Evolutionary conservation across 2,113 vertebrate species (phyloP), one percentile per base, ranked within the genome.

Genomic region (human (Homo sapiens)): DNA sequence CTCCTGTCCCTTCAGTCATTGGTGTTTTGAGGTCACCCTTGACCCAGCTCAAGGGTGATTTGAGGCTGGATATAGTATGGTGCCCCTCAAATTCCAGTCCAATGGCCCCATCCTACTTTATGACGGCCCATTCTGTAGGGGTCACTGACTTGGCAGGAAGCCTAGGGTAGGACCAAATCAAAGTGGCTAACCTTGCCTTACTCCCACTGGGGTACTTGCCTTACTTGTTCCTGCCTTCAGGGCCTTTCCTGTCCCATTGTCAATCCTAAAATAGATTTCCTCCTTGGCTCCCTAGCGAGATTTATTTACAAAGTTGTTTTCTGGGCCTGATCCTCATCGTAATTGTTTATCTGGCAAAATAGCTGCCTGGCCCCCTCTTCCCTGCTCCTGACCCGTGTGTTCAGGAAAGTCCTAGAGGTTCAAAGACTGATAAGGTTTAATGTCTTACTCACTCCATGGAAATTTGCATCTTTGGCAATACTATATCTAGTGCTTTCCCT

Each of bases 251-350:
- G 97, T 97, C 73, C 87, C 82, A 97, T 98, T 97, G 97, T 97
- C 93, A 96, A 38, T 93, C 97, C 95, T 93, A 89, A 98, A 97
- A 98, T 97, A 98, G 98, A 98, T 97, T 98, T 98, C 97, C 97
- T 98, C 87, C 79, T 59, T 89, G 85, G 27, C 70, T 97, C 95
- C 68, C 92, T 96, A 48, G 68, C 88, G 93, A 93, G 82, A 94
- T 97, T 97, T 97, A 97, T 97, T 98, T 97, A 94, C 84, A 79
- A 93, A 96, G 68, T 95, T 73, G 43, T 95, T 97, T 89, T 84
- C 57, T 32, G 50, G 86, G 40, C 83, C 82, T 97, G 61, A 86
- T 95, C 82, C 76, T 93, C 79, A 66, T 94, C 72, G 57, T 68
- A 97, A 82, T 92, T 97, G 45, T 97, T 97, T 96, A 93, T 48